These are phyloP conservation scores for Empis stercorea DNA, from an alignment of 2,888 invertebrate genomes.

Conservation along the genomic window DNA sequence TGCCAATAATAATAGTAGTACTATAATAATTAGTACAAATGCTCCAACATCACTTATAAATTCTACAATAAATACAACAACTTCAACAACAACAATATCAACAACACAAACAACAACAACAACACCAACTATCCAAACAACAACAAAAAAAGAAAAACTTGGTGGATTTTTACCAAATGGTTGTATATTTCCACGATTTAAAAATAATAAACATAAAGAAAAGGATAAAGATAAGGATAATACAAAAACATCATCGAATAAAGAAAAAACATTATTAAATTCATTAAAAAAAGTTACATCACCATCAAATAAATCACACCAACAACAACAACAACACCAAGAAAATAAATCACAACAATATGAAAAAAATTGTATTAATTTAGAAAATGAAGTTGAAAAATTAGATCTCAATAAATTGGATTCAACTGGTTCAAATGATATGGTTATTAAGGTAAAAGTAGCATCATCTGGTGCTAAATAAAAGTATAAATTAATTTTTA, in stretches of 20 bases:
- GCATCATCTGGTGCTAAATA: conserved; percentile 21
- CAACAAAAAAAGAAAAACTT: conserved; percentile 33
- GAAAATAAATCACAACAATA: conserved; percentile 27
- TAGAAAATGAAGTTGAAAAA: conserved; percentile 33
- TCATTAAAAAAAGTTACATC: conserved; percentile 25
- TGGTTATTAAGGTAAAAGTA: conserved; percentile 32
- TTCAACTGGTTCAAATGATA: conserved; percentile 21
- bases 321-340: conserved; percentile 29
- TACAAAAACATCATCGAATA: conserved; percentile 18
- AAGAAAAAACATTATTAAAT: conserved; percentile 31
- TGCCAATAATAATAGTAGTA: neutral
- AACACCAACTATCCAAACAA: no score
- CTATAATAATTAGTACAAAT: neutral
- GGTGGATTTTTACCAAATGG: conserved; percentile 35
- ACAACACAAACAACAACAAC: conserved; percentile 11
- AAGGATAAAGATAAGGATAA: conserved; percentile 25
- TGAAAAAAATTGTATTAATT: conserved; percentile 32
- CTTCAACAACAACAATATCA: conserved; percentile 12
- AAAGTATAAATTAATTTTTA: conserved; percentile 1
- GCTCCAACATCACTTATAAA: conserved; percentile 2
- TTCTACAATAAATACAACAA: neutral
- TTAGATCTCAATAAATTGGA: conserved; percentile 29
- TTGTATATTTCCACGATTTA: conserved; percentile 35
- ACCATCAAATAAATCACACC: conserved; percentile 6
- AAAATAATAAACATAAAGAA: conserved; percentile 32